phyloP scores from a whole-genome alignment of 2,797 vertebrate genomes.

The Todus mexicanus region DNA sequence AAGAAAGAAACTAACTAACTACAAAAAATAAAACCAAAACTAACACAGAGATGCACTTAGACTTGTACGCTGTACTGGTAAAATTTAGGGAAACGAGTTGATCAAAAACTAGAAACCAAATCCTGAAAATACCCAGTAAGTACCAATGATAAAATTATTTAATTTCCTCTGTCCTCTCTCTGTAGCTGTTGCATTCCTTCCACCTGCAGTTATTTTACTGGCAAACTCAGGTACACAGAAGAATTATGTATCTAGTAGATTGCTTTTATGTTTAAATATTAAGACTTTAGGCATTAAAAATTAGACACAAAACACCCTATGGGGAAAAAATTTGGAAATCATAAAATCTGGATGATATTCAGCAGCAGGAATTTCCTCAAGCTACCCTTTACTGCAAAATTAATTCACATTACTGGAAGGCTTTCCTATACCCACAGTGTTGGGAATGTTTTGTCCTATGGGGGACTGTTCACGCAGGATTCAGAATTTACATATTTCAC shows the following conservation, averaged over 20 bases:
- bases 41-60: neutral
- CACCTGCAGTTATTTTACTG: constrained; percentile 11
- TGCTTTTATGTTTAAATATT: constrained; percentile 58
- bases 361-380: constrained; percentile 65
- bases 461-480: constrained; percentile 60
- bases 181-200: neutral
- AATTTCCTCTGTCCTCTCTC: neutral
- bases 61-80: neutral
- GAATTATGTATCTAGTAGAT: neutral
- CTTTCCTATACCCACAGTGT: constrained; percentile 47
- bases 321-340: constrained; percentile 49
- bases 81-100: neutral
- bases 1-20: neutral
- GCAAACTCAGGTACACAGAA: neutral
- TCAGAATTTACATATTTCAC: constrained; percentile 76
- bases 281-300: constrained; percentile 58
- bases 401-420: constrained; percentile 67
- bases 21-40: neutral
- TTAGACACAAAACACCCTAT: constrained; percentile 35
- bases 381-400: constrained; percentile 62
- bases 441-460: constrained; percentile 70
- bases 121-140: neutral
- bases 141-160: neutral
- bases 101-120: neutral
- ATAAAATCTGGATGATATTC: constrained; percentile 58